Base-by-base conservation (phyloP, 2,797 vertebrate genomes). In the Mustela erminea region DNA sequence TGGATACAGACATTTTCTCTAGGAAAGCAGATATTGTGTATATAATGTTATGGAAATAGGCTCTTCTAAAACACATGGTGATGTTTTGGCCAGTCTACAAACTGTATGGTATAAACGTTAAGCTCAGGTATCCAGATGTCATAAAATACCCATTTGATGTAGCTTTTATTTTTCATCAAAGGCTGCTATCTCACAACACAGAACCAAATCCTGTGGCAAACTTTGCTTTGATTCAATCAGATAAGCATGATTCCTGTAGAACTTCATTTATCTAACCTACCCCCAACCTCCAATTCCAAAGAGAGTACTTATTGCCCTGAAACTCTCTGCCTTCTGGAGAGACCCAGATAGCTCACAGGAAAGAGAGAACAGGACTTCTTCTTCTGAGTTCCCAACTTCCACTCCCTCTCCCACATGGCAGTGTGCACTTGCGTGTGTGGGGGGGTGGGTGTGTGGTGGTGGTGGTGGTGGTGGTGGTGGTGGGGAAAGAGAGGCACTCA, bases 151-250 rank as follows among this genome's bases (percentile, higher is more conserved):
- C 83, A 96, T 97, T 97, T 96, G 98, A 97, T 96, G 96, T 98
- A 27, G 64, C 56, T 94, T 97, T 97, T 83, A 96, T 95, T 96
- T 93, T 27, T 58, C 98, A 98, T 98, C 97, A 98, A 97, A 95
- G 96, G 80, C 92, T 43, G 96, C 94, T 98, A 98, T 98, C 98
- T 98, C 93, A 85, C 96, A 98, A 98, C 82, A 49, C 95, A 97
- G 97, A 98, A 95, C 88, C 95, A 94, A 97, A 88, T 93, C 93
- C 95, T 1, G 3, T 43, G 86, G 78, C 85, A 87, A 95, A 95
- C 84, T 95, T 94, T 38, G 60, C 93, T 97, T 82, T 89, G 66
- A 78, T 97, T 87, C 96, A 27, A 93, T 97, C 96, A 97, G 97
- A 97, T 97, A 97, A 97, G 66, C 3, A 18, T 7, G 64, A 90